Evolutionary conservation across 2,888 invertebrate genomes (phyloP), one percentile per base, ranked within the genome.

Genomic region (Cryptophagus acutangulus): DNA sequence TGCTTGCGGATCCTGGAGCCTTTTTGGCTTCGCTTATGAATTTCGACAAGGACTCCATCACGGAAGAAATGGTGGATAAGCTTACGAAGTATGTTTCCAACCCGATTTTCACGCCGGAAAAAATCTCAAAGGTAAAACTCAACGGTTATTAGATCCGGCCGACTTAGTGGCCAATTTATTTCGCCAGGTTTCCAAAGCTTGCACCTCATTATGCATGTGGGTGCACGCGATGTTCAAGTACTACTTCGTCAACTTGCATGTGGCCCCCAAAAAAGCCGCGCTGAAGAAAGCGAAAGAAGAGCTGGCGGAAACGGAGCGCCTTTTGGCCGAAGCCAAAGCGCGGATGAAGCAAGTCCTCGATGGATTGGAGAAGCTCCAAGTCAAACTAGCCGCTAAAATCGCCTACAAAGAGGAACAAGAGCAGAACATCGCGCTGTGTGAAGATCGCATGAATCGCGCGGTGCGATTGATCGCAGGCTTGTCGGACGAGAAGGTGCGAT

Each of bases 201-300:
- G 87, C 59, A 81, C 80, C 48, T 86, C 85, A 1, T 71, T 91
- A 1, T 91, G 91, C 58, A 83, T 87, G 74, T 91, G 91, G 91
- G 82, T 92, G 17, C 84, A 88, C 55, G 94, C 94, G 0, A 90
- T 95, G 82, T 94, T 86, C 69, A 83, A 90, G 62, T 95, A 88
- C 67, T 93, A 93, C 64, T 84, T 85, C 62, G 90, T 93, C 1
- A 89, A 89, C 58, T 75, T 79, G 51, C 75, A 74, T 3, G 89
- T 91, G 0, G 87, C 84, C 0, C 95, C 95, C 0, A 96, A 96
- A 70, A 90, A 91, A 69, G 83, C 79, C 2, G 87, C 89, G 2
- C 71, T 94, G 16, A 77, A 76, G 0, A 74, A 75, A 17, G 93
- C 94, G 0, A 81, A 80, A 33, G 71, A 71, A 8, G 81, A 82